Evolutionary conservation across 2,113 vertebrate species (phyloP).

Genomic region (Fukomys damarensis): DNA sequence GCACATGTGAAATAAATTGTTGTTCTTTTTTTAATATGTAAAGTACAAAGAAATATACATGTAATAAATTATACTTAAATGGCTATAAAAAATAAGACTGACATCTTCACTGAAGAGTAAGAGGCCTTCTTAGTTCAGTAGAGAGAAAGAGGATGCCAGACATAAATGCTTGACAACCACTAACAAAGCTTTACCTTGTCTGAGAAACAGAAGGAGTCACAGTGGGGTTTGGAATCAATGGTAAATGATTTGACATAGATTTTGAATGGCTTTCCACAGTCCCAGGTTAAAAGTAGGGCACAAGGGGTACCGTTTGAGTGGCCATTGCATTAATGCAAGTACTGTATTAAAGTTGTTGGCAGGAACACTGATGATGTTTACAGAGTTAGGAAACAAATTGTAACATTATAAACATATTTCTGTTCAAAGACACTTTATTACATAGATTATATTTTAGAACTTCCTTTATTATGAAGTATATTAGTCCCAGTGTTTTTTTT

Average conservation of each 20-base stretch:
- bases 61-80: neutral
- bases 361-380: neutral
- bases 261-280: neutral
- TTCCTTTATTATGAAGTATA: neutral
- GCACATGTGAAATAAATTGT: neutral
- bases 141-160: neutral
- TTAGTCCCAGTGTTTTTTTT: neutral
- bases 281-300: neutral
- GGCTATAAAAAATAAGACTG: neutral
- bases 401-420: neutral
- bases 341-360: neutral
- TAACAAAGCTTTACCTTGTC: neutral
- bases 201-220: neutral
- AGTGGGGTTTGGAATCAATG: accelerated
- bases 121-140: neutral
- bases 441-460: neutral
- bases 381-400: neutral
- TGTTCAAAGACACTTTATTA: neutral
- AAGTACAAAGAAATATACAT: neutral
- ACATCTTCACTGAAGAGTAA: neutral
- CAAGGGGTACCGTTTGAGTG: neutral
- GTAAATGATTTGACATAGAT: neutral
- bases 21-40: neutral
- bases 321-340: neutral
- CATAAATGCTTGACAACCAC: neutral